Percentiles rank a stretch among this genome's conserved stretches.
phyloP scores from a whole-genome alignment of 2,888 invertebrate genomes.

The Dysmachus trigonus region DNA sequence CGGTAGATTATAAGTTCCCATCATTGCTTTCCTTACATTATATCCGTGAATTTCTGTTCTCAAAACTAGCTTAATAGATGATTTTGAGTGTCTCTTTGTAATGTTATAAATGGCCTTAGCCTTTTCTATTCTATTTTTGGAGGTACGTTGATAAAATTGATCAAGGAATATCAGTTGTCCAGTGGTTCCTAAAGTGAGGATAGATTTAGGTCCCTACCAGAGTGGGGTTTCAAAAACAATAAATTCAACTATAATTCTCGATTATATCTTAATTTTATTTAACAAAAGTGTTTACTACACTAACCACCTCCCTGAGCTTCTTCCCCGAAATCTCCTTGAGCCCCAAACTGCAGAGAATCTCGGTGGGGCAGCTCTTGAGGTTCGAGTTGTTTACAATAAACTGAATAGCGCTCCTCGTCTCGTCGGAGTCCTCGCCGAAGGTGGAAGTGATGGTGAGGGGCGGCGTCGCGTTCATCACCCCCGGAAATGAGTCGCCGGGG shows the following conservation, averaged over 20 bases:
- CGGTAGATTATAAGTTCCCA: too few relatives aligned
- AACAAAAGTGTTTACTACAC: slow-evolving; percentile 52
- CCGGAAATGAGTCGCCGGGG: slow-evolving; percentile 51
- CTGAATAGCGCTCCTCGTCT: slow-evolving; percentile 58
- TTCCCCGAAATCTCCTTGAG: slow-evolving; percentile 56
- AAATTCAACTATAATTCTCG: not conserved
- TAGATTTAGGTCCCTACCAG: not conserved
- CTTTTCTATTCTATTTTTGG: too few relatives aligned
- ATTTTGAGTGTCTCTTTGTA: too few relatives aligned
- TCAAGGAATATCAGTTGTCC: too few relatives aligned
- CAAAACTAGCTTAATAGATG: too few relatives aligned
- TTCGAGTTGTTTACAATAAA: slow-evolving; percentile 59
- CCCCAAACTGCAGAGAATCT: slow-evolving; percentile 58
- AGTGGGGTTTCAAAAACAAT: not conserved
- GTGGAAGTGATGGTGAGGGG: slow-evolving; percentile 58
- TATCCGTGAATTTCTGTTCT: too few relatives aligned
- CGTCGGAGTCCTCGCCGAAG: slow-evolving; percentile 59
- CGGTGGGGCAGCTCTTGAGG: slow-evolving; percentile 56
- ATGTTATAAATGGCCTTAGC: too few relatives aligned
- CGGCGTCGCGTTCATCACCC: slow-evolving; percentile 54
- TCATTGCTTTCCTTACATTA: too few relatives aligned
- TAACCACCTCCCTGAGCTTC: slow-evolving; percentile 55
- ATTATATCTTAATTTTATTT: not conserved
- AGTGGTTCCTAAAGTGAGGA: not conserved
- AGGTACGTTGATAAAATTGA: too few relatives aligned